Evolutionary conservation across 2,113 vertebrate genomes (phyloP), one percentile per base, ranked within the genome.

Genomic region (Ochotona curzoniae): DNA sequence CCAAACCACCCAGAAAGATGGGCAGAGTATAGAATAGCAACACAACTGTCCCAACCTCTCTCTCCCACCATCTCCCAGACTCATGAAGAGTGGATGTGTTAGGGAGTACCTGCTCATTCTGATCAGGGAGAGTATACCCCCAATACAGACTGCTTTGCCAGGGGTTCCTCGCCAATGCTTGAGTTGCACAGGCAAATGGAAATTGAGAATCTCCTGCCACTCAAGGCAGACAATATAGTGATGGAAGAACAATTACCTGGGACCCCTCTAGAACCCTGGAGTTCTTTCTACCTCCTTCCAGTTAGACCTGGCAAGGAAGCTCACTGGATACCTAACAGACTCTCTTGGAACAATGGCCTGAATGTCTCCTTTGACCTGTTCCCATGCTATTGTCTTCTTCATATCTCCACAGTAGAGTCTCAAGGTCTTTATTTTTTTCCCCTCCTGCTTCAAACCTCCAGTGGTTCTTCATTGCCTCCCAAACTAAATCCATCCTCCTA

Each of bases 1-100:
- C 78, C 93, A 54, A 93, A 96, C 78, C 1, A 17, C 91, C 88
- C 90, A 89, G 92, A 89, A 67, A 35, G 32, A 75, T 2, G 23
- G 82, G n/a, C 67, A 92, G 92, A 79, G 93, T 96, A 79, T 91
- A 89, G 86, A 64, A 1, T 5, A 1, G 13, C 5, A 0, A 38
- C 1, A 0, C 12, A 0, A 23, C 32, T 44, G 32, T 73, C 66
- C 64, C 30, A 47, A 1, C 13, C 57, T 1, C 51, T 9, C 10
- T 21, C 23, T 69, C 57, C 57, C 4, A 13, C 25, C 26, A 47
- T 12, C 35, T 30, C 67, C 51, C 47, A 13, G 93, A 49, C 21
- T 75, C 89, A 25, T 49, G 87, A 74, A 89, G 74, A 26, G 60
- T 63, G 66, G 35, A 51, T 11, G 35, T 60, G 47, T 28, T 23